These are phyloP conservation scores for Sanderia malayensis DNA, from an alignment of 30 jellyfish, hydroid and myxozoan genomes.

Conservation along the genomic window DNA sequence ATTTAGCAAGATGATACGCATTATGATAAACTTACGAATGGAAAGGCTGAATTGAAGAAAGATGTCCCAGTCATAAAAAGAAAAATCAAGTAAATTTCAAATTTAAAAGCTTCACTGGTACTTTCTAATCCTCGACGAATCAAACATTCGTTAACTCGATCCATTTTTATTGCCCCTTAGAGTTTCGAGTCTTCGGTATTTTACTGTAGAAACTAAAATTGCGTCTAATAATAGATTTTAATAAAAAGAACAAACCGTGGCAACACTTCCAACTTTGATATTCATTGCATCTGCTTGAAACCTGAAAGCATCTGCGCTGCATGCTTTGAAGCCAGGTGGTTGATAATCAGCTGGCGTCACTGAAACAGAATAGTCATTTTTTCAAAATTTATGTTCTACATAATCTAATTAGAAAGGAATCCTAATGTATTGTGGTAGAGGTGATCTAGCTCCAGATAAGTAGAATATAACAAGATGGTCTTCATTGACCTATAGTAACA, in stretches of 20 bases:
- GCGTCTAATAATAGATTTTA: no score
- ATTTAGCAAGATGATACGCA: no score
- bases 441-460: no score
- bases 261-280: conserved; percentile 81
- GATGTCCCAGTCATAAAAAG: neutral
- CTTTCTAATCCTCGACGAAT: no score
- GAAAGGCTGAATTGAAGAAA: conserved; percentile 45
- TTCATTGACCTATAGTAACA: no score
- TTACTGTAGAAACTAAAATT: no score
- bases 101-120: no score
- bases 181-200: no score
- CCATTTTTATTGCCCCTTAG: no score
- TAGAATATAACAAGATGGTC: no score
- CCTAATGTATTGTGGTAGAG: no score
- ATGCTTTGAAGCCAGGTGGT: conserved; percentile 94
- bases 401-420: neutral
- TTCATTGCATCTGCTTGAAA: conserved; percentile 83
- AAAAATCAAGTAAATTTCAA: neutral
- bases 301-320: conserved; percentile 55
- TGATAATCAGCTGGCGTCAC: conserved; percentile 88
- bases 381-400: neutral
- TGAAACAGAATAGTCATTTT: conserved; percentile 21
- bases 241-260: conserved; percentile 64
- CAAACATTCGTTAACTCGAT: no score
- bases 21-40: conserved; percentile 87